Conservation (phyloP, 1,140 invertebrate species). For the Polypedilum pembai region DNA sequence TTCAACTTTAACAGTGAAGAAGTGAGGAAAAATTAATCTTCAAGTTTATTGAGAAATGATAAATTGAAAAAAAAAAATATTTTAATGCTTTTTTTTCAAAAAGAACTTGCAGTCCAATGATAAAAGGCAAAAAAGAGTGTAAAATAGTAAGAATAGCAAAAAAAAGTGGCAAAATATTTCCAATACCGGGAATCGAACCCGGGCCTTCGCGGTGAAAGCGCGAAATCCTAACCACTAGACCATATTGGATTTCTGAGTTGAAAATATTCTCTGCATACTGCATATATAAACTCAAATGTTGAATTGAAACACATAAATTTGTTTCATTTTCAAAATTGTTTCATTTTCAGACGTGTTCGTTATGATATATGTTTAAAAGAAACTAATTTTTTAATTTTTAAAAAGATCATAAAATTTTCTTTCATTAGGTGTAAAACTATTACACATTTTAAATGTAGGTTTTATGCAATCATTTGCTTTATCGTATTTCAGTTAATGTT, state of each 20-base stretch:
- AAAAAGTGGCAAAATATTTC: conserved; percentile 43
- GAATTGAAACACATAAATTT: not conserved
- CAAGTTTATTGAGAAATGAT: not conserved
- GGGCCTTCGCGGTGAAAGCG: conserved; percentile 69
- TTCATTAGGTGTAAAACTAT: not conserved
- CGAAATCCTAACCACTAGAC: conserved; percentile 70
- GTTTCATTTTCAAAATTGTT: not conserved
- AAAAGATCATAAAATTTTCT: not conserved
- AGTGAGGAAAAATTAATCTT: too few species aligned
- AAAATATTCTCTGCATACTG: not conserved
- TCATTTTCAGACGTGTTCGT: not conserved
- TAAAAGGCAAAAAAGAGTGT: too few species aligned
- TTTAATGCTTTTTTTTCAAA: not conserved
- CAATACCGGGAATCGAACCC: conserved; percentile 71
- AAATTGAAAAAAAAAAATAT: not conserved
- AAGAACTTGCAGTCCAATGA: too few species aligned
- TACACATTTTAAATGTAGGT: not conserved
- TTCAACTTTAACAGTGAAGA: too few species aligned
- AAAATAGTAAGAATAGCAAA: too few species aligned
- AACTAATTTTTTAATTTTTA: not conserved
- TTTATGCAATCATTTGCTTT: conserved; percentile 11
- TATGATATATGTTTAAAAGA: too few species aligned
- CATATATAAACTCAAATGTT: not conserved
- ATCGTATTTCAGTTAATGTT: not conserved
- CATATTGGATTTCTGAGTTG: conserved; percentile 43